Evolutionary conservation across 2,113 vertebrate genomes (phyloP).

Genomic region (Peucedramus taeniatus): DNA sequence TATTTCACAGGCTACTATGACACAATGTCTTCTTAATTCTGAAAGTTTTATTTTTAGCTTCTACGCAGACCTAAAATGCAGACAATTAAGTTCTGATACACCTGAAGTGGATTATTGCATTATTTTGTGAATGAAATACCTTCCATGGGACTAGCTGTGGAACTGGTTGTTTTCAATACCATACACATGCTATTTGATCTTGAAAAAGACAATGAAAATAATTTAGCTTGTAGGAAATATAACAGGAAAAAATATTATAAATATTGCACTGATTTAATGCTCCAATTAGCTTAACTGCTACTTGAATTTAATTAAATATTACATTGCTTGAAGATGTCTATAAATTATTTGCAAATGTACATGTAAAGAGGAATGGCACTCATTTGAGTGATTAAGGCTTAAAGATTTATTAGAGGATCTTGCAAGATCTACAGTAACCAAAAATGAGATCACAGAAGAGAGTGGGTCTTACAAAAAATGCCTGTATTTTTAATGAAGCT

Average conservation of each 20-base stretch:
- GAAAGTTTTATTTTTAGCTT: background rate
- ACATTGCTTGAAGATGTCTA: background rate
- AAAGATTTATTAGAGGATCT: background rate
- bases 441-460: background rate
- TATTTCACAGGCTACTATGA: background rate
- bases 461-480: background rate
- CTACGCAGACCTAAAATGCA: background rate
- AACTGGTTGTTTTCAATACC: background rate
- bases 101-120: background rate
- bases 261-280: background rate
- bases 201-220: background rate
- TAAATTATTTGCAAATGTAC: background rate
- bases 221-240: background rate
- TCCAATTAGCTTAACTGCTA: background rate
- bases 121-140: background rate
- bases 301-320: conserved; percentile 11
- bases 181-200: background rate
- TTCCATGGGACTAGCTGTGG: background rate
- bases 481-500: background rate
- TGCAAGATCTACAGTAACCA: background rate
- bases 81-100: background rate
- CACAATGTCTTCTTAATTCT: background rate
- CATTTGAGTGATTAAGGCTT: background rate
- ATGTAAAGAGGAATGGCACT: background rate
- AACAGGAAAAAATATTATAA: background rate